Conservation (phyloP, 2,888 invertebrate genomes). For the Drosophila cyrtoloma region DNA sequence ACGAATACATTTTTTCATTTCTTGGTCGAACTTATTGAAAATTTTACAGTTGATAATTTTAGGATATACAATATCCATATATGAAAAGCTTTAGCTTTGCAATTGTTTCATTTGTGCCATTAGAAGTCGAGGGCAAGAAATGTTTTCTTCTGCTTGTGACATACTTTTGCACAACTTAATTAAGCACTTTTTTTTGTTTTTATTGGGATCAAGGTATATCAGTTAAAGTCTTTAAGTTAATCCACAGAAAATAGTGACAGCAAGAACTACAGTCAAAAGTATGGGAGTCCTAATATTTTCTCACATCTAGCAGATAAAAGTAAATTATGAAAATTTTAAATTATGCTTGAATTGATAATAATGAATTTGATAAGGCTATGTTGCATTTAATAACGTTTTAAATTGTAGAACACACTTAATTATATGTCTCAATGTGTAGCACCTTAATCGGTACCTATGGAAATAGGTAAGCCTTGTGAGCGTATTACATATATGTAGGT, state of each 20-base stretch:
- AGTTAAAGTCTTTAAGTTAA: not conserved
- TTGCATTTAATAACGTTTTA: not conserved
- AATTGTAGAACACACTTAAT: not conserved
- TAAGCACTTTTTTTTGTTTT: not conserved
- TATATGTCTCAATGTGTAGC: not conserved
- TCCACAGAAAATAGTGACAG: not conserved
- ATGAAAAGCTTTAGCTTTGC: not conserved
- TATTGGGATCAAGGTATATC: not conserved
- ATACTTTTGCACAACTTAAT: not conserved
- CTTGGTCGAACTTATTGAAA: not conserved
- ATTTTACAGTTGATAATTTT: not conserved
- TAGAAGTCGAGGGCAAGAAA: not conserved
- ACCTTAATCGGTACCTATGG: no score
- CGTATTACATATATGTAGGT: not conserved
- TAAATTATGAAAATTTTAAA: not conserved
- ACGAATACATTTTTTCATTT: not conserved
- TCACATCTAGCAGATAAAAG: not conserved
- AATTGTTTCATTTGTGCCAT: not conserved
- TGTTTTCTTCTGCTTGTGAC: not conserved
- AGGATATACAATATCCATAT: not conserved
- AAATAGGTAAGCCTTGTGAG: not conserved
- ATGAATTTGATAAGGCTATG: not conserved
- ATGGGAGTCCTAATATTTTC: not conserved
- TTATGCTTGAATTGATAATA: not conserved
- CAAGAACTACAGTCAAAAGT: not conserved